Base-by-base conservation (phyloP, 2,113 vertebrate species). In the Oxygymnocypris stewartii region DNA sequence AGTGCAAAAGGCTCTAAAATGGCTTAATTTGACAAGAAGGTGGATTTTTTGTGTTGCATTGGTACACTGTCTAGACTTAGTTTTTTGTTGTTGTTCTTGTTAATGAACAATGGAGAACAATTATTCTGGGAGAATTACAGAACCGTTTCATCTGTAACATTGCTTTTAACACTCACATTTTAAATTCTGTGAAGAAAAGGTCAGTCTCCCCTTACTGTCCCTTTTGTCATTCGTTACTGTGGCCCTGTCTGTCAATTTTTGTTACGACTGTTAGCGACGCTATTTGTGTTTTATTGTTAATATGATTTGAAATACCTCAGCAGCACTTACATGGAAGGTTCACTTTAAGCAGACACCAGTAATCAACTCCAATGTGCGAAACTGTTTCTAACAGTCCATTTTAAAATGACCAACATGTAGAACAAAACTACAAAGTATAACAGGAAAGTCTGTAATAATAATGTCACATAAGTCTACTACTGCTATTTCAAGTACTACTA, bases 221-320 rank as follows among this genome's bases (percentile, higher is more conserved):
- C 23, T 59, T 40, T 61, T 4, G 67, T 37, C 35, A 11, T 73
- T 16, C 14, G 82, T 87, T 87, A 74, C 40, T 85, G 10, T 61
- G 12, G 63, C 37, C n/a, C 42, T 40, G 71, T 79, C 23, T 35
- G 16, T 65, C 16, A 9, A 5, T 59, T 42, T 57, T 47, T 25
- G 35, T 69, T 49, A 76, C 8, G 23, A 61, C 25, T 28, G 12
- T 49, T 80, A 31, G 47, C 31, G 28, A 28, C 10, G 18, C 14
- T 85, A 28, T 94, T 93, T 90, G 93, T 95, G 93, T 94, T 92
- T 93, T 94, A 44, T 94, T 94, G 91, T 92, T 71, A 89, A 91
- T 93, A 90, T 92, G 74, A 71, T 88, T 94, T 95, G 91, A 77
- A 87, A 88, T 99, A 99, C 98, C 98, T 99, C 98, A 97, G 95